Percentiles rank a stretch among this genome's conserved stretches.
phyloP scores from a whole-genome alignment of 2,797 vertebrate species.

The Manis javanica region DNA sequence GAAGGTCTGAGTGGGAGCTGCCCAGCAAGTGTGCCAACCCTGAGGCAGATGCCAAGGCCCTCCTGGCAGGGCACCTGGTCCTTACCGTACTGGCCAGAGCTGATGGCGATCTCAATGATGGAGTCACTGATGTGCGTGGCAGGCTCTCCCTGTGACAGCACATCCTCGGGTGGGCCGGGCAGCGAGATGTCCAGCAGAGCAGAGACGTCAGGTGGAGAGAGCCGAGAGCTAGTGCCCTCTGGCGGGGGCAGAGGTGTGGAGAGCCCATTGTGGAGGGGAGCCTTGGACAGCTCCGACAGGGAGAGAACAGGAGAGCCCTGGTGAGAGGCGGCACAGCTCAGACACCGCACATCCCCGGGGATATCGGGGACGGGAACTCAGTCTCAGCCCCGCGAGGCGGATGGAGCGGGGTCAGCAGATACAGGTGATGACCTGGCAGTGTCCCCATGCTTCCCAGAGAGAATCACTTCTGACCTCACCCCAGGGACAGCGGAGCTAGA shows the following conservation, averaged over 20 bases:
- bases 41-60: neutral
- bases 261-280: conserved; percentile 90
- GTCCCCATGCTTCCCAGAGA: too few species aligned
- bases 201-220: conserved; percentile 96
- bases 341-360: neutral
- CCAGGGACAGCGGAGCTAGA: neutral
- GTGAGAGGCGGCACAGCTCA: neutral
- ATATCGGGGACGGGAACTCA: neutral
- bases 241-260: conserved; percentile 88
- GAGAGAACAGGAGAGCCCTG: conserved; percentile 86
- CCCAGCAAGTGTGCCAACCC: neutral
- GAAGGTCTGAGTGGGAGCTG: neutral
- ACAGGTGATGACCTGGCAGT: too few species aligned
- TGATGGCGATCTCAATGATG: conserved; percentile 99
- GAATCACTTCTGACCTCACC: neutral
- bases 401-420: too few species aligned
- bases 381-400: too few species aligned
- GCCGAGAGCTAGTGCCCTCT: conserved; percentile 89
- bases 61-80: neutral
- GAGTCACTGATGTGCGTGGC: conserved; percentile 98
- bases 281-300: conserved; percentile 86
- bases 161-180: conserved; percentile 97
- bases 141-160: conserved; percentile 94
- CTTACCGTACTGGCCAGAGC: conserved; percentile 96
- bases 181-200: conserved; percentile 98